Conservation (phyloP, 2,797 vertebrate species). For the Phrynocephalus vlangalii region DNA sequence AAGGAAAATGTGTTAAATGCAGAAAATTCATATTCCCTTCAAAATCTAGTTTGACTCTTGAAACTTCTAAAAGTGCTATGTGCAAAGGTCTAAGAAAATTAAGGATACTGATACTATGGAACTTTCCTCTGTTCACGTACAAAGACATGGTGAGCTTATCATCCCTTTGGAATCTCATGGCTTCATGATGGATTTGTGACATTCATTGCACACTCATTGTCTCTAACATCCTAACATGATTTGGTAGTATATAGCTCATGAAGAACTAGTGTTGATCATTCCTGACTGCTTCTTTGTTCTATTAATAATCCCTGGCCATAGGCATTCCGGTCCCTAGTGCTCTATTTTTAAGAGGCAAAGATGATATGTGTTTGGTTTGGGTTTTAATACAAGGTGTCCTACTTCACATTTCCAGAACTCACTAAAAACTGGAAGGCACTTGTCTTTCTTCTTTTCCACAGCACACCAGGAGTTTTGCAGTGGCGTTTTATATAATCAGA, state of each 20-base stretch:
- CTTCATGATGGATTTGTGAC: neutral
- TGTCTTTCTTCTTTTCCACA: neutral
- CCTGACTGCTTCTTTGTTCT: neutral
- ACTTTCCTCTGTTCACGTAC: neutral
- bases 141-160: neutral
- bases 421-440: neutral
- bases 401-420: neutral
- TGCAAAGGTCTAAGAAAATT: neutral
- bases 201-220: neutral
- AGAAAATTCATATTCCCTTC: too few relatives aligned
- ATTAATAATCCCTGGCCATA: neutral
- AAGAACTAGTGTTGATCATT: neutral
- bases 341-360: neutral
- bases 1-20: neutral
- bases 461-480: neutral
- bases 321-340: neutral
- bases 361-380: neutral
- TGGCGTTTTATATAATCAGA: neutral
- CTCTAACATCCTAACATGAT: neutral
- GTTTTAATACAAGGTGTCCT: neutral
- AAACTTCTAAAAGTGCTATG: too few relatives aligned
- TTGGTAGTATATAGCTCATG: neutral
- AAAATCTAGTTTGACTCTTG: too few relatives aligned
- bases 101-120: neutral
- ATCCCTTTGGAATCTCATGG: neutral